Evolutionary conservation across 2,113 vertebrate genomes (phyloP).

Genomic region (Micronycteris hirsuta): DNA sequence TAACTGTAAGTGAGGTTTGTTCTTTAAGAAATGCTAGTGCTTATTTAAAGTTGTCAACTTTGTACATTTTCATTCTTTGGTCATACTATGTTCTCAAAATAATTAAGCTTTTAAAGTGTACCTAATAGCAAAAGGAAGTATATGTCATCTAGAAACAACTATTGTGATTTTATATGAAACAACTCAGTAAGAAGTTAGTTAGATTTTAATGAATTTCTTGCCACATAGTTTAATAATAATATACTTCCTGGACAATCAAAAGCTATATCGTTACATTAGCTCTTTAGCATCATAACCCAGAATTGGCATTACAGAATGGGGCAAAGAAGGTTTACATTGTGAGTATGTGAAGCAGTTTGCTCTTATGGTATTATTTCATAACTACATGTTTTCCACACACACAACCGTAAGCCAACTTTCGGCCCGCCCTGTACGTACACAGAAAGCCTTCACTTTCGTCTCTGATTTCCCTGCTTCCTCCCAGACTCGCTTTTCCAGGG

Average conservation of each 20-base stretch:
- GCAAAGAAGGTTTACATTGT: background rate
- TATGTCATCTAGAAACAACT: conserved; percentile 75
- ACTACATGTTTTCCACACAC: background rate
- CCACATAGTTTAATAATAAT: conserved; percentile 49
- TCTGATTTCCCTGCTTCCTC: conserved; percentile 10
- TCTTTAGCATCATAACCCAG: background rate
- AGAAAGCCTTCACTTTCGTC: conserved; percentile 26
- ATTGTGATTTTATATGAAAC: conserved; percentile 68
- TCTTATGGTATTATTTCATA: background rate
- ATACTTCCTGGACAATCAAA: conserved; percentile 21
- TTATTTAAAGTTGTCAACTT: conserved; percentile 87
- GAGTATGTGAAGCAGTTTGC: background rate
- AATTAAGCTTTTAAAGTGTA: conserved; percentile 75
- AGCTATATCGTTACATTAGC: background rate
- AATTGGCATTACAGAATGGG: background rate
- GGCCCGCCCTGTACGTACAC: background rate
- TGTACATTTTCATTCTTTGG: conserved; percentile 76
- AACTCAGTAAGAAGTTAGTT: conserved; percentile 66
- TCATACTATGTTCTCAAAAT: conserved; percentile 70
- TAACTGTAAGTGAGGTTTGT: conserved; percentile 87
- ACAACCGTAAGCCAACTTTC: background rate
- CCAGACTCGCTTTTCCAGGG: conserved; percentile 42
- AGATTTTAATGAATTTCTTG: conserved; percentile 40
- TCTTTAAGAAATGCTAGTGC: conserved; percentile 82
- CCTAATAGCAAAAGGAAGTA: conserved; percentile 74